Base-by-base conservation (phyloP, 2,888 invertebrate species). In the Philereme transversata region DNA sequence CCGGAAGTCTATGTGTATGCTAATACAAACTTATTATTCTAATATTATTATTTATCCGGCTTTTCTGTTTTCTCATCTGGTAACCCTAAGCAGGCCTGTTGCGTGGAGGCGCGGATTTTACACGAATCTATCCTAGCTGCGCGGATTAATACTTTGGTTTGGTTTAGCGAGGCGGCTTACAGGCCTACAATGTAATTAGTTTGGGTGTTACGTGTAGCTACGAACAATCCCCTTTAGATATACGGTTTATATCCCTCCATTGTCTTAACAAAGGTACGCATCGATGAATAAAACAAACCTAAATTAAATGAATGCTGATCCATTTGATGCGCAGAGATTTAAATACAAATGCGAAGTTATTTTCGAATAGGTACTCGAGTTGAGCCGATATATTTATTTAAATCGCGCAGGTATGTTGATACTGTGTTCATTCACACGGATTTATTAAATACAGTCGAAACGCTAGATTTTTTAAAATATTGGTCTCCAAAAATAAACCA, bases 181-280 rank as follows among this genome's bases (percentile, higher is more conserved):
- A 66, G 64, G 75, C 75, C 77, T 81, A 75, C 67, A 70, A 67
- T 73, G 75, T 79, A 81, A 82, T 82, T 82, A 81, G 77, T 78
- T 79, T 79, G 66, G 67, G 74, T 70, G 72, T 69, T 69, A 72
- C 77, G 71, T 72, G 71, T 72, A 69, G 67, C 67, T 69, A 70
- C 63, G 71, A 73, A 72, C 72, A 71, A 71, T 70, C 58, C 69
- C 71, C 66, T 57, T 51, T 66, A 45, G 49, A 55, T 55, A 51
- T 54, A 50, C 51, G 34, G 51, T 55, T 60, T 55, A 60, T 60
- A 43, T 33, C 45, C 11, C 11, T 47, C 59, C 46, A 54, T 51
- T 55, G 54, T 54, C 40, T 50, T 50, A 35, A 40, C 9, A 41
- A 50, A 59, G 33, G 46, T 50, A 50, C 9, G 41, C 46, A 49